Base-by-base conservation (phyloP, 2,113 vertebrate species). In the Centropristis striata region DNA sequence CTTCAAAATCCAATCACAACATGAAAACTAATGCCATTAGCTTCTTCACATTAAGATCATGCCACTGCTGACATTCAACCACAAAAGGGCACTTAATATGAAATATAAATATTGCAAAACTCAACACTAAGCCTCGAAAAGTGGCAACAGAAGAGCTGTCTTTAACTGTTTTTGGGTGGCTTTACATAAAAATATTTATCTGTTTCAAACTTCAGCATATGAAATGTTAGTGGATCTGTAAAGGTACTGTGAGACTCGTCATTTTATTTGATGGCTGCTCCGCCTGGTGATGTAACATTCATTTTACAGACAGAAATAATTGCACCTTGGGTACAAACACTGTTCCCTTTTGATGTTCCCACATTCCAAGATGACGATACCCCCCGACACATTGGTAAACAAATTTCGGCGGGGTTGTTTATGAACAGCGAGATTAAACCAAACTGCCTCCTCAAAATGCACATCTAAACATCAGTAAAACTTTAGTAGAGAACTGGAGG, bases 261-360 rank as follows among this genome's bases (percentile, higher is more conserved):
- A 71, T 75, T 71, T 55, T 65, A 57, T 79, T 54, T 71, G 57
- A 80, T 78, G 59, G 39, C 72, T 66, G 75, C 46, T 85, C 60
- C 61, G 25, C 54, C 18, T 51, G 60, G 25, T 85, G 80, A 83
- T 81, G 57, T 78, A 78, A 78, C 49, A 60, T 50, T 36, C 41
- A 83, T 81, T 85, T 85, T 85, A 54, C 23, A 85, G 82, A 78
- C 41, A 53, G 72, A 85, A 69, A 72, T 51, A 75, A 65, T 60
- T 76, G 42, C 70, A 81, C 80, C 80, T 81, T 4, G 81, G 80
- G 73, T 84, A 81, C 55, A 83, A 78, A 80, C 73, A 64, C 32
- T 49, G 46, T 37, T 66, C 27, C 18, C 47, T 36, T 83, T 87
- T 81, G 75, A 87, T 85, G 58, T 80, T 80, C 23, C 59, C 75